Percentiles rank a stretch among this genome's conserved stretches.
Evolutionary conservation across 2,888 invertebrate genomes (phyloP).

Genomic region (Cyaniris semiargus): DNA sequence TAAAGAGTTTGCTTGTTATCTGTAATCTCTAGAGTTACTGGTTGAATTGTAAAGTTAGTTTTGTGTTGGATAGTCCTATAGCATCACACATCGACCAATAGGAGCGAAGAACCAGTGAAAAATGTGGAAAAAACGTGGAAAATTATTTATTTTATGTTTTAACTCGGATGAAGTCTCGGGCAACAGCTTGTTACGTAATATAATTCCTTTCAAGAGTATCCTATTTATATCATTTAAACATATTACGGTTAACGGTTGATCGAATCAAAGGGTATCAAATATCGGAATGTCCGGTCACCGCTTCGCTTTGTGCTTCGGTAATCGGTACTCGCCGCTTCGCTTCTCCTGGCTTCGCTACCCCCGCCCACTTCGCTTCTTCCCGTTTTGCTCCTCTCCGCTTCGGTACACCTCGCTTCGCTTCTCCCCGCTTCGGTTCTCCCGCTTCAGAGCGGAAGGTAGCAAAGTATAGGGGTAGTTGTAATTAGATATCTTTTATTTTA

Average conservation of each 20-base stretch:
- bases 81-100: too few species aligned
- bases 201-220: not conserved
- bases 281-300: slow-evolving; percentile 5
- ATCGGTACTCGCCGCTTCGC: slow-evolving; percentile 3
- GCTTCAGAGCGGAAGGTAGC: not conserved
- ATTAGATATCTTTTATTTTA: not conserved
- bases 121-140: too few species aligned
- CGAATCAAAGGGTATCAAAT: slow-evolving; percentile 6
- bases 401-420: not conserved
- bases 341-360: not conserved
- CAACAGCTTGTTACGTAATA: not conserved
- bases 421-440: not conserved
- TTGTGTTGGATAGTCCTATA: too few species aligned
- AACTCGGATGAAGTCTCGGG: not conserved
- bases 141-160: not conserved
- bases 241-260: not conserved
- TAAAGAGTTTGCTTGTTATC: too few species aligned
- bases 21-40: too few species aligned
- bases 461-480: not conserved
- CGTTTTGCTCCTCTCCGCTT: not conserved
- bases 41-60: too few species aligned
- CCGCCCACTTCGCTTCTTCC: not conserved
- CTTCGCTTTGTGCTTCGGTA: not conserved
- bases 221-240: not conserved
- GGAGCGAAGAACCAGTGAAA: too few species aligned